Conservation (phyloP, 1,140 invertebrate genomes). For the Drosophila oshimai region DNA sequence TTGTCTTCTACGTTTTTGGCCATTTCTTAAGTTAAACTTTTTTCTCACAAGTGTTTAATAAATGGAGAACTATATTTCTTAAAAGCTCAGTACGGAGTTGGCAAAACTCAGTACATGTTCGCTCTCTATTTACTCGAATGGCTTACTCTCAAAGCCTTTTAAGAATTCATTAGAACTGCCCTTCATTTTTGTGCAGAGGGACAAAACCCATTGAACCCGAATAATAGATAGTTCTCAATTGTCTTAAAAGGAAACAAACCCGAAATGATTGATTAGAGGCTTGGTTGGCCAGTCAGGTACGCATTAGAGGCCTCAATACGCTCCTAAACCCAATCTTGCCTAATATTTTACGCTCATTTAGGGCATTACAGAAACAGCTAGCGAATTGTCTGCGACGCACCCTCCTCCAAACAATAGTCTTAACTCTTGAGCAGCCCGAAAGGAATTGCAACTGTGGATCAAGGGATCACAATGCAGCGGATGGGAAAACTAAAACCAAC, state of each 20-base stretch:
- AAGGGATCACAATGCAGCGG: conserved; percentile 58
- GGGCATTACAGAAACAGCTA: conserved; percentile 48
- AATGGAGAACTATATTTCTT: too few species aligned
- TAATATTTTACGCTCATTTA: conserved; percentile 80
- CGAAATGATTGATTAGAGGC: conserved; percentile 66
- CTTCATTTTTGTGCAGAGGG: background rate
- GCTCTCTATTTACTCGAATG: background rate
- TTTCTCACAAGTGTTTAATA: too few species aligned
- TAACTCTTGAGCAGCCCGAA: conserved; percentile 62
- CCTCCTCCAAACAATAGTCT: conserved; percentile 39
- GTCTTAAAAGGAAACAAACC: conserved; percentile 14
- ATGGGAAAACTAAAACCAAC: conserved; percentile 72
- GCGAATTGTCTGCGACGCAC: conserved; percentile 46
- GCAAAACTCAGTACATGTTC: too few species aligned
- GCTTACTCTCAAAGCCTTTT: background rate
- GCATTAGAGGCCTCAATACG: conserved; percentile 4
- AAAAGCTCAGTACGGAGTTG: background rate
- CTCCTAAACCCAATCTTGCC: conserved; percentile 53
- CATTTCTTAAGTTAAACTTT: too few species aligned
- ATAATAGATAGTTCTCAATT: conserved; percentile 16
- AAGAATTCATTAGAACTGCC: conserved; percentile 28
- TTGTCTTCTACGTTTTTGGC: too few species aligned
- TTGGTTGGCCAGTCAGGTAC: conserved; percentile 38
- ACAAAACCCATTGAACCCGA: background rate
- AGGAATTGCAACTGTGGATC: conserved; percentile 31